Base-by-base conservation (phyloP, 2,113 vertebrate genomes). In the Sula dactylatra region DNA sequence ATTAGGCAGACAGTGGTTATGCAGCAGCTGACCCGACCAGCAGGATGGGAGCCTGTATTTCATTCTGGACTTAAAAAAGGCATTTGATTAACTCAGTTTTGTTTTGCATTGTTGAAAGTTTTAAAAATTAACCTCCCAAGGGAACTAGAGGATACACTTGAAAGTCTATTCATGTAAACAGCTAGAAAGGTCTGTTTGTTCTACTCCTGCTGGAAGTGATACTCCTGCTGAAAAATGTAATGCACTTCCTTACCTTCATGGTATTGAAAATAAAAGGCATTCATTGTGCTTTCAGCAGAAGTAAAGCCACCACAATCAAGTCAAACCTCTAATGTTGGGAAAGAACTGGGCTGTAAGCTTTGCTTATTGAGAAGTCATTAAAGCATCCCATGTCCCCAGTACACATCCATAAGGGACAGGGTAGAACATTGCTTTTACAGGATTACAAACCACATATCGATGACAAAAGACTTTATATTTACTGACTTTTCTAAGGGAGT, bases 61-160 rank as follows among this genome's bases (percentile, higher is more conserved):
- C 70, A 70, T 17, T 66, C 25, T 49, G 16, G 64, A 36, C 31
- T 56, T 78, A 29, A 21, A 84, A 95, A 91, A 73, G 31, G 40
- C 36, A 59, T 34, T 83, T 26, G 13, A 69, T 52, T 61, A 83
- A 72, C 54, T 85, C 40, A 15, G 26, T 42, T 95, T 94, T 82
- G 81, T 69, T 88, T 80, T 82, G 36, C 54, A 56, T 10, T 73
- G 52, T 87, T 80, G 45, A 40, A 76, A 86, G 62, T 73, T 95
- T 94, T 80, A 61, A 94, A 91, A 94, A 94, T 91, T 94, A 91
- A 87, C 84, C 70, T 95, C 91, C 71, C 56, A 82, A 55, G 70
- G 66, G 84, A 93, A 55, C 58, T 49, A 64, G 67, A 90, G 45
- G 50, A 86, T 83, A 81, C 79, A 74, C 42, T 88, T 90, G 36